Evolutionary conservation across 2,113 vertebrate genomes (phyloP), one percentile per base, ranked within the genome.

Genomic region (Pterocles burchelli): DNA sequence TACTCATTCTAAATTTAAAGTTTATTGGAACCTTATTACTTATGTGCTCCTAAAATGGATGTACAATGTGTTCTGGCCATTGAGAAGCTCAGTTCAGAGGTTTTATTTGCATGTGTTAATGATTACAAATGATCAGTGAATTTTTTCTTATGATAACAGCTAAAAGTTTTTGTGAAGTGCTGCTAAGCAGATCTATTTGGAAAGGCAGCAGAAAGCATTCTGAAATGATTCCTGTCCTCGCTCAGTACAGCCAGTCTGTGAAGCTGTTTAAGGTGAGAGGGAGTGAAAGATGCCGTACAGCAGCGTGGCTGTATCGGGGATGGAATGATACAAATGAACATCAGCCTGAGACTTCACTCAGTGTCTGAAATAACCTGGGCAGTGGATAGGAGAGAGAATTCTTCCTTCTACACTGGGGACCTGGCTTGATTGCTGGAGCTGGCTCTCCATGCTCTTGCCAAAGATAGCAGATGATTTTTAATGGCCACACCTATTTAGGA

Each of bases 401-500:
- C 45, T 86, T 87, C 52, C 80, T 66, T 80, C 55, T 57, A 15
- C 88, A 6, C 68, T 57, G 61, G 85, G 79, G 88, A 83, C n/a
- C 43, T 75, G 58, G 28, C 49, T 66, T 51, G 85, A 55, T 92
- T 89, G 79, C 72, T 96, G 85, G 75, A 96, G 66, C 74, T 87
- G n/a, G 25, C 58, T 89, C n/a, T 54, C 24, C 15, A 1, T 0
- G 1, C 59, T 57, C 51, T n/a, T 36, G 93, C 93, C 95, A 94
- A 68, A 90, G 65, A 77, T 16, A 94, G 85, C 90, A 86, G 85
- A 92, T 63, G 45, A 72, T 81, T 94, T 94, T 80, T 80, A 84
- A 68, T 65, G 61, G 62, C 93, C 68, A 24, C 93, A 77, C 75
- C 76, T 90, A 55, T 33, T 89, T 5, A 72, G 79, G 65, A 33